Evolutionary conservation across 2,797 vertebrate genomes (phyloP).

Genomic region (Channallabes apus): DNA sequence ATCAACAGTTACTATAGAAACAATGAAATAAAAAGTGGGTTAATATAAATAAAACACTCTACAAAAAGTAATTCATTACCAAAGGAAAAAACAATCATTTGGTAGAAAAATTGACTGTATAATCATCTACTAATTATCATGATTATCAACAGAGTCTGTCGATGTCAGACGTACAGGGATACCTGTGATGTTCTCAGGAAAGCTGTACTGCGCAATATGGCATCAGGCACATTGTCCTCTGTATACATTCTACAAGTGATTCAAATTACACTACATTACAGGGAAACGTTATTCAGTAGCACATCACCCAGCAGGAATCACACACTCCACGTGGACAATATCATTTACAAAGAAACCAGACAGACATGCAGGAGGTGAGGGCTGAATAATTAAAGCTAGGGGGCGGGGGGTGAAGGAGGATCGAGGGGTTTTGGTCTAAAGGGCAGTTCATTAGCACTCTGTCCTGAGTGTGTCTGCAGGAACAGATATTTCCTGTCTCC

Average conservation of each 20-base stretch:
- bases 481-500: conserved; percentile 9
- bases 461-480: conserved; percentile 4
- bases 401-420: conserved; percentile 12
- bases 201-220: neutral
- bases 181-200: neutral
- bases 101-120: neutral
- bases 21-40: neutral
- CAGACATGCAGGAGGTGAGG: conserved; percentile 19
- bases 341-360: neutral
- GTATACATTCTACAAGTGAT: neutral
- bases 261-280: too few species aligned
- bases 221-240: neutral
- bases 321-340: neutral
- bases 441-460: conserved; percentile 45
- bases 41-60: neutral
- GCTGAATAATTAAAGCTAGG: conserved; percentile 38
- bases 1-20: neutral
- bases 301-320: neutral
- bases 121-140: neutral
- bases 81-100: neutral
- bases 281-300: neutral
- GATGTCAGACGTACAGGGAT: too few species aligned
- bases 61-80: neutral
- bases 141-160: neutral
- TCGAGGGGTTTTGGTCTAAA: conserved; percentile 35